Base-by-base conservation (phyloP, 2,797 vertebrate genomes). In the Coregonus ussuriensis region DNA sequence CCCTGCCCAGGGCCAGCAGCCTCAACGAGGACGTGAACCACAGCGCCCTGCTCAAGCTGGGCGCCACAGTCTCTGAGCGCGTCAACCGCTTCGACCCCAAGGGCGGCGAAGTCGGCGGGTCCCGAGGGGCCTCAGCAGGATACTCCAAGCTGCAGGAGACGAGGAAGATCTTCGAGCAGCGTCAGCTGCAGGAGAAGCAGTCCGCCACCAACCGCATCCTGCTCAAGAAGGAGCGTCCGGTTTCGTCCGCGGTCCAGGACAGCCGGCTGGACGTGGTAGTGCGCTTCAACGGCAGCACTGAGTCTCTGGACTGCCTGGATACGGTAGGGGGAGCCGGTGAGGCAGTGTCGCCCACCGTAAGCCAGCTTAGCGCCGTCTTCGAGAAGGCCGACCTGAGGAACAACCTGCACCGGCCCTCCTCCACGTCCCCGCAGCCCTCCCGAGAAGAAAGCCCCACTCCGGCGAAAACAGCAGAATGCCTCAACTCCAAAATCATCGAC, bases 131-230 rank as follows among this genome's bases (percentile, higher is more conserved):
- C 4, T 93, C 94, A 52, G 84, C 89, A 0, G 96, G 96, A 4
- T 85, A 93, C 79, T 97, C 97, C 82, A 98, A 97, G 86, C 95
- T 99, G 79, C 97, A 98, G 92, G 97, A 98, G 93, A 99, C 97
- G 65, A 93, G 97, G 68, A 97, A 96, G 92, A 97, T 99, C 84
- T 99, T 99, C 0, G 98, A 99, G 85, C 95, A 99, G 90, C 93
- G 96, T 51, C 92, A 91, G 52, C 77, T 92, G 3, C 92, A 93
- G 89, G 97, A 98, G 92, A 98, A 97, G 84, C 97, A 98, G 91
- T 96, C 95, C 35, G 95, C 95, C 85, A 97, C 91, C 76, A 95
- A 98, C 87, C 95, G 96, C 83, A 97, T 98, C 84, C 86, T 98
- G 84, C 91, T 99, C 74, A 95, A 96, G 74, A 98, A 98, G 83